Evolutionary conservation across 2,797 vertebrate genomes (phyloP), one percentile per base, ranked within the genome.

Genomic region (Poecilia velifera): DNA sequence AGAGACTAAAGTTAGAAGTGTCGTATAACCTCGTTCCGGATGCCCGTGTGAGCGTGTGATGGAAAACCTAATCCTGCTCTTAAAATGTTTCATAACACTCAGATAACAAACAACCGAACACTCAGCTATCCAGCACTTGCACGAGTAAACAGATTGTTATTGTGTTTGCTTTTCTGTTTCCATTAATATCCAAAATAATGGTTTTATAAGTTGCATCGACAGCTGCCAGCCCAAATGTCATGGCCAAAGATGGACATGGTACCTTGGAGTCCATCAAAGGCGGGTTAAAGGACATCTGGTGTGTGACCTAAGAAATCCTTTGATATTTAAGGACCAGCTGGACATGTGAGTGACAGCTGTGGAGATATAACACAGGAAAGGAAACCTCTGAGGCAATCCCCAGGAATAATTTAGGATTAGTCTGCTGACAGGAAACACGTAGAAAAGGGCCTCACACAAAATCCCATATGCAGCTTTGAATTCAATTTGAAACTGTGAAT

Each of bases 1-100:
- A 45, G 73, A 84, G 79, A 89, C 88, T 93, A 93, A 90, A 92
- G 88, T 92, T 93, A 92, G 92, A 93, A 70, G 88, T 90, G 89
- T 93, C 90, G 79, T 84, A 78, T 90, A 84, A 87, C 84, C 86
- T 88, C 77, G 36, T 16, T 86, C 74, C 84, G 84, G 85, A 83
- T 86, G 84, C 71, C 84, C 84, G 84, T 83, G 76, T 81, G 76
- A 77, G 78, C 36, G 6, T 78, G 88, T 82, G 86, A 92, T 91
- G 92, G 94, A 94, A 94, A 92, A 86, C 80, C n/a, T 79, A 76
- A 92, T 83, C 79, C 73, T 6, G 31, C 77, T 80, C 88, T 86
- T 87, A 82, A 88, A 86, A 89, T 70, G 39, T 43, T 80, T 88
- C 87, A 81, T 76, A 53, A 57, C 83, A 51, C 76, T 81, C 76